Base-by-base conservation (phyloP, 2,113 vertebrate species). In the Eretmochelys imbricata region DNA sequence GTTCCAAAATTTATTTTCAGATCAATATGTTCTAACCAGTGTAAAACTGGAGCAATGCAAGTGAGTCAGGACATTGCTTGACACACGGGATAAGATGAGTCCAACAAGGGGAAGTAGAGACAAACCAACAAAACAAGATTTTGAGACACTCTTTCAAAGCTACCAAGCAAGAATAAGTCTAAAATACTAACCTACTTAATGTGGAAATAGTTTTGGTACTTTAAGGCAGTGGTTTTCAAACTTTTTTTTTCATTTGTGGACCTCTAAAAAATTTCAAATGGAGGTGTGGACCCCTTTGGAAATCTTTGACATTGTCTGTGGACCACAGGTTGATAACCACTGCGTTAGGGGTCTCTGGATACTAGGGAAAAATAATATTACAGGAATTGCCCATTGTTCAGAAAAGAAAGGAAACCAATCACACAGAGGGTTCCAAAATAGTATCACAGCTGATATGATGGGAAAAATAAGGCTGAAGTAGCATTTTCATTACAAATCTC, bases 311-410 rank as follows among this genome's bases (percentile, higher is more conserved):
- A 29, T 31, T 31, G 27, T 62, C 12, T 31, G 12, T 27, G 27
- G 25, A 59, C 10, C 5, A 59, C 57, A 59, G 27, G 11, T 6
- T 59, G 57, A 29, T 5, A 59, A 59, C 57, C 12, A 29, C 27
- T 12, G 27, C 5, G 91, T 92, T 89, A 80, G 25, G 88, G 93
- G 88, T 96, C 96, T 91, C 50, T 91, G 87, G 94, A 54, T 88
- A 96, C 96, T 95, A 95, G 80, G 55, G 91, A 93, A 22, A 96
- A 84, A 89, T 82, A 90, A 87, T 86, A 96, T 95, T 93, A 84
- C 50, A 92, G 62, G 76, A 96, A 92, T 83, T 95, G 38, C 69
- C 89, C 78, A 53, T 93, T 92, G 88, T 93, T 97, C 85, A 78
- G 0, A 8, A 9, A 2, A 11, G 7, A 10, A 5, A 87, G 51